phyloP scores from a whole-genome alignment of 1,140 invertebrate genomes.

The Caenorhabditis inopinata region DNA sequence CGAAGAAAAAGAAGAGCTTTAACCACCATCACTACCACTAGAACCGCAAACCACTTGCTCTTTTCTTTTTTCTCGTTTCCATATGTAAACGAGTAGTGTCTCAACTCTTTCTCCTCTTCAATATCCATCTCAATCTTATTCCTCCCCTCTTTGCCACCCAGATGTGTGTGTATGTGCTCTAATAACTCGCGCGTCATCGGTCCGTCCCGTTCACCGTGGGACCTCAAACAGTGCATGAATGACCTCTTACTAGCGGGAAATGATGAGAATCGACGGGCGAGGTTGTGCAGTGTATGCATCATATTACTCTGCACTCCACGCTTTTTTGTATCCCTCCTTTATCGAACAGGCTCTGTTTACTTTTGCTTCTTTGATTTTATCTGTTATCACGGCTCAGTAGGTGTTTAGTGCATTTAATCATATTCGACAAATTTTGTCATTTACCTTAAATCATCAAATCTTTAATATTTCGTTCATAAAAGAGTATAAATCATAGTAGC shows the following conservation, averaged over 20 bases:
- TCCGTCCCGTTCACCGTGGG: not conserved
- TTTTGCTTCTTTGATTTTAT: no score
- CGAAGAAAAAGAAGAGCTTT: not conserved
- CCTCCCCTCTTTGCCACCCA: not conserved
- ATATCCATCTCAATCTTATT: constrained; percentile 17
- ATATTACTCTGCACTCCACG: no score
- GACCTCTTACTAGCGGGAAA: not conserved
- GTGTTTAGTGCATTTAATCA: no score
- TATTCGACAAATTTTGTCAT: no score
- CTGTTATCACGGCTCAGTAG: no score
- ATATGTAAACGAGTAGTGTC: constrained; percentile 32
- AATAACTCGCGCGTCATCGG: not conserved
- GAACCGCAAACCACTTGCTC: constrained; percentile 2
- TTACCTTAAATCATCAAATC: no score
- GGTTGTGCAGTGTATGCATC: no score
- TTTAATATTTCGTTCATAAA: no score
- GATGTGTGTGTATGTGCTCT: not conserved
- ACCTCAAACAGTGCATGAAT: constrained; percentile 7
- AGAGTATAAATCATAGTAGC: no score
- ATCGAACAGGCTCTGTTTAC: no score
- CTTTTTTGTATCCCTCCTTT: no score
- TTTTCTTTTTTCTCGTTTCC: constrained; percentile 10
- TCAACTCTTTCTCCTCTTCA: constrained; percentile 1
- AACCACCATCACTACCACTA: constrained; percentile 7
- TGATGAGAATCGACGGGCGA: not conserved